A percentile compares a stretch with the other conserved stretches of the same genome.
Evolutionary conservation across 2,113 vertebrate genomes (phyloP).

Genomic region (Mus spicilegus): DNA sequence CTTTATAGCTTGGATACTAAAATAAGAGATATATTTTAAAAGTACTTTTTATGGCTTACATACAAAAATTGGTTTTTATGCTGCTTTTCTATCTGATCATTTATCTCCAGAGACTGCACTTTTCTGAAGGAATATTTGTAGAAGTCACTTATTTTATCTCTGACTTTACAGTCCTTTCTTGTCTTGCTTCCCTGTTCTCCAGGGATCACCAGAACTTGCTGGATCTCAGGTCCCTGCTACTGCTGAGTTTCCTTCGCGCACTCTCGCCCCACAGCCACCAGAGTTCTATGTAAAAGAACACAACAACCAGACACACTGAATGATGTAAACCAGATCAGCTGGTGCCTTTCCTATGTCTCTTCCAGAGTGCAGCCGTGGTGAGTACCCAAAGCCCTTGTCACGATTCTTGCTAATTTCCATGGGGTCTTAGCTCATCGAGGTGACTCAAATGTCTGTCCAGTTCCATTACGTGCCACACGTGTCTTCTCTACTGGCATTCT

Average conservation of each 20-base stretch:
- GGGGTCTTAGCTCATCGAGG: background rate
- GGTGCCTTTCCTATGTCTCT: background rate
- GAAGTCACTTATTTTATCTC: slow-evolving; percentile 50
- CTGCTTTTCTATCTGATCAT: slow-evolving; percentile 54
- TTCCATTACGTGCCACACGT: background rate
- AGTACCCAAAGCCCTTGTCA: slow-evolving; percentile 33
- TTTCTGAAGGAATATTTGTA: slow-evolving; percentile 56
- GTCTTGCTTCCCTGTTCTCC: slow-evolving; percentile 9
- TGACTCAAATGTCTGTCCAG: background rate
- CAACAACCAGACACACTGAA: slow-evolving; percentile 5
- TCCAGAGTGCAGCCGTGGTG: background rate
- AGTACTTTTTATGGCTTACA: slow-evolving; percentile 19
- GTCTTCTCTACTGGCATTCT: slow-evolving; percentile 22
- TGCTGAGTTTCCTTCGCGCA: slow-evolving; percentile 11
- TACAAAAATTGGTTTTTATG: slow-evolving; percentile 57
- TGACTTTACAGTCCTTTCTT: slow-evolving; percentile 35
- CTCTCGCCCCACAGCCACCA: background rate
- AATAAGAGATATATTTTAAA: slow-evolving; percentile 53
- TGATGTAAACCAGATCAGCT: slow-evolving; percentile 39
- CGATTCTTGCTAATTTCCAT: background rate
- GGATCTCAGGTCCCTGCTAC: slow-evolving; percentile 9
- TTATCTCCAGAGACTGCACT: slow-evolving; percentile 25
- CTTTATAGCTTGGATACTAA: slow-evolving; percentile 62
- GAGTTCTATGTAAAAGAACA: slow-evolving; percentile 43
- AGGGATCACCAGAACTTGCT: background rate